phyloP scores from a whole-genome alignment of 2,888 invertebrate species.

The Parnassius apollo region DNA sequence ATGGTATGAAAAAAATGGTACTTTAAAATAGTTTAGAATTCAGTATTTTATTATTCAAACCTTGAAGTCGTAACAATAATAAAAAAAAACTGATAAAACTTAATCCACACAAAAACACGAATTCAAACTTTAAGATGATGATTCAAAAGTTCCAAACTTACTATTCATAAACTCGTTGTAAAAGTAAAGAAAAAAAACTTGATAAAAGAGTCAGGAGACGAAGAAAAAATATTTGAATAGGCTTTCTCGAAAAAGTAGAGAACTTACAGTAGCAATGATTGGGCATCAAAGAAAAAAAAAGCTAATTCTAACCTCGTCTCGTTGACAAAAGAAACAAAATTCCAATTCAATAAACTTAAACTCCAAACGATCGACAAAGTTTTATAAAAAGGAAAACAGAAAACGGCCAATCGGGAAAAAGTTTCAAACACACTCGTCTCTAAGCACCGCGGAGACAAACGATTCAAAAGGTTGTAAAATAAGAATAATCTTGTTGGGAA shows the following conservation, averaged over 20 bases:
- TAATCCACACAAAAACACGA: conserved; percentile 5
- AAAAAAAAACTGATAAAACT: background rate
- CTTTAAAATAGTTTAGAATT: too few relatives aligned
- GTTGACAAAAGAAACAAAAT: conserved; percentile 32
- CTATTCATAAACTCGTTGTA: conserved; percentile 26
- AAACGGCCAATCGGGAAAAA: conserved; percentile 54
- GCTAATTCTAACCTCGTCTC: conserved; percentile 10
- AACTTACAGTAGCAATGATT: conserved; percentile 18
- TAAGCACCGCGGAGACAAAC: conserved; percentile 39
- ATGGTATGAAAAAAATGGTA: too few relatives aligned
- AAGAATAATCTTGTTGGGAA: conserved; percentile 52
- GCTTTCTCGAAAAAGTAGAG: conserved; percentile 20
- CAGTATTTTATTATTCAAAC: too few relatives aligned
- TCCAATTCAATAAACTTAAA: conserved; percentile 33
- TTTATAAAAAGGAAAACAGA: conserved; percentile 46
- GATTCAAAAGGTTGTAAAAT: conserved; percentile 38
- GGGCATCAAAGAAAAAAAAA: conserved; percentile 20
- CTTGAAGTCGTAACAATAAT: too few relatives aligned
- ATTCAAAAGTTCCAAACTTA: conserved; percentile 17
- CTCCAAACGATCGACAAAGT: conserved; percentile 35
- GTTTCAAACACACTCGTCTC: conserved; percentile 54
- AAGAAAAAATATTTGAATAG: conserved; percentile 28
- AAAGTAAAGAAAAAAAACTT: conserved; percentile 20
- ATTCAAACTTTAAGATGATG: conserved; percentile 3
- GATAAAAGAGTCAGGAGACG: conserved; percentile 18